phyloP scores from a whole-genome alignment of 2,888 invertebrate genomes.

The Dryomyza anilis region DNA sequence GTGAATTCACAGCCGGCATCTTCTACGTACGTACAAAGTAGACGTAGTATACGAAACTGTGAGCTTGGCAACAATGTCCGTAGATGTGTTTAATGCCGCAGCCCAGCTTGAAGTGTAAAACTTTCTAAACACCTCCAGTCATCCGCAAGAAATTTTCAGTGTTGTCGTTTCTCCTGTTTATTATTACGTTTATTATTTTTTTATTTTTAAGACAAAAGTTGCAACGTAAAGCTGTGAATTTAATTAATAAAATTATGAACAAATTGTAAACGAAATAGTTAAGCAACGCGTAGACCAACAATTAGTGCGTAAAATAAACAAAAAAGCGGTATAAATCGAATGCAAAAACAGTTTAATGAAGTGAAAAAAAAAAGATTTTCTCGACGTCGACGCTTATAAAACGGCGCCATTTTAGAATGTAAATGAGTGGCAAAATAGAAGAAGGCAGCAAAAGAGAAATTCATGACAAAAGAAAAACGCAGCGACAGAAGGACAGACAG shows the following conservation, averaged over 20 bases:
- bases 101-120: no score
- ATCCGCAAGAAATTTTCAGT: no score
- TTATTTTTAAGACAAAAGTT: slow-evolving; percentile 45
- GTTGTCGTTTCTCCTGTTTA: slow-evolving; percentile 33
- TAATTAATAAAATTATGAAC: slow-evolving; percentile 26
- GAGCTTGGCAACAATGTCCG: no score
- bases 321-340: slow-evolving; percentile 18
- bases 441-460: slow-evolving; percentile 34
- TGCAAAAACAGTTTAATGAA: slow-evolving; percentile 34
- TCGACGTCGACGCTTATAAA: slow-evolving; percentile 48
- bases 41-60: no score
- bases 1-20: no score
- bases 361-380: slow-evolving; percentile 45
- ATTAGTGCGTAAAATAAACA: slow-evolving; percentile 25
- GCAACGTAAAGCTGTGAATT: slow-evolving; percentile 31
- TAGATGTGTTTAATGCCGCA: no score
- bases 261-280: slow-evolving; percentile 15
- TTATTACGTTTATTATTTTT: slow-evolving; percentile 58
- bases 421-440: slow-evolving; percentile 43
- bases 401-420: slow-evolving; percentile 61
- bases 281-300: slow-evolving; percentile 16
- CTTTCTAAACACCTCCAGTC: no score
- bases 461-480: slow-evolving; percentile 20
- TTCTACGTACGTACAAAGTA: no score
- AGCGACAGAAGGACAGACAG: slow-evolving; percentile 27